A percentile compares a stretch with the other conserved stretches of the same genome.
phyloP scores from a whole-genome alignment of 2,113 vertebrate species.

The Dasypus novemcinctus region DNA sequence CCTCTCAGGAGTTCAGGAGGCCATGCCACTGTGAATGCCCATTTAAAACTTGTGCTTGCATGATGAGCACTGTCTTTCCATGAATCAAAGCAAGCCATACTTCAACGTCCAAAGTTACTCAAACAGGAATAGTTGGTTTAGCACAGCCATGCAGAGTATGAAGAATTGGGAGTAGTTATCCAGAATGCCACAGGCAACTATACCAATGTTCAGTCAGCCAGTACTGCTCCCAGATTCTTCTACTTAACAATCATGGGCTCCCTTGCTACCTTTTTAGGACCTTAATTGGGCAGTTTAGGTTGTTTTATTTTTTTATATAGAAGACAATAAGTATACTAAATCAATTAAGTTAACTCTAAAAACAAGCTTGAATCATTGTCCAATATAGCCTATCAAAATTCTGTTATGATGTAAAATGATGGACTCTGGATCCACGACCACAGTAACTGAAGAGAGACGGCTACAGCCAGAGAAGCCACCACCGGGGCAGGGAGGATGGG shows the following conservation, averaged over 20 bases:
- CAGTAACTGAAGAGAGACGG: not conserved
- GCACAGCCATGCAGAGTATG: not conserved
- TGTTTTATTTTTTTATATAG: not conserved
- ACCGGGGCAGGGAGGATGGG: not conserved
- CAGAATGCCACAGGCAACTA: not conserved
- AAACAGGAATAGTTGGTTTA: not conserved
- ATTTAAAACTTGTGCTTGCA: not conserved
- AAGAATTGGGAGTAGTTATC: not conserved
- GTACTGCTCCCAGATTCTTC: not conserved
- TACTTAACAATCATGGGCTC: not conserved
- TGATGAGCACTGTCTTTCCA: not conserved
- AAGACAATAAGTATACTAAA: not conserved
- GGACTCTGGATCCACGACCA: not conserved
- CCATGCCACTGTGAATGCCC: not conserved
- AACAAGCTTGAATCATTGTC: not conserved
- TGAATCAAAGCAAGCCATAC: not conserved
- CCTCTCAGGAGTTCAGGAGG: not conserved
- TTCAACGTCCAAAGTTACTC: not conserved
- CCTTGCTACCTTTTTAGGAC: not conserved
- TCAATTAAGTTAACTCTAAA: not conserved
- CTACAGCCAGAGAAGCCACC: not conserved
- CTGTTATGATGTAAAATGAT: not conserved
- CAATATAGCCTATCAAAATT: not conserved
- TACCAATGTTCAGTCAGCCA: not conserved
- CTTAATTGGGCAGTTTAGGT: not conserved